phyloP scores from a whole-genome alignment of 2,888 invertebrate genomes.

The Nymphalis c-album region DNA sequence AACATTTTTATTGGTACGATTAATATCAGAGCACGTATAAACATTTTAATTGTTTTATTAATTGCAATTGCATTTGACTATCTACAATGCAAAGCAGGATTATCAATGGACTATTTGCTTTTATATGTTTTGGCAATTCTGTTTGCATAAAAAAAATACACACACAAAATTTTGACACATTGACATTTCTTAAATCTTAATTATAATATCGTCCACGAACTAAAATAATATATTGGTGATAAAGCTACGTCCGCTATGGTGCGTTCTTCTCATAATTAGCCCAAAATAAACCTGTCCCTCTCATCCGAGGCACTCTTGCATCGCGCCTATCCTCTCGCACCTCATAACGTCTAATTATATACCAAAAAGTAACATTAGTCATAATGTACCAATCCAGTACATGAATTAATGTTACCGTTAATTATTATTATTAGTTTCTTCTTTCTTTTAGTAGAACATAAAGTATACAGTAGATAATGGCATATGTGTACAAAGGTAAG shows the following conservation, averaged over 20 bases:
- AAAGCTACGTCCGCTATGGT: conserved; percentile 40
- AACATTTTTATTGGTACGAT: not conserved
- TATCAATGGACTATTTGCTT: too few species aligned
- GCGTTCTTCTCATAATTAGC: conserved; percentile 57
- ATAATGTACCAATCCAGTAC: conserved; percentile 11
- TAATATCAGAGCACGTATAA: too few species aligned
- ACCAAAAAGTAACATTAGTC: conserved; percentile 37
- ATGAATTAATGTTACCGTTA: not conserved
- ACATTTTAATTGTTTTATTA: too few species aligned
- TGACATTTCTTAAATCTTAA: conserved; percentile 18
- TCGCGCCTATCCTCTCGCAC: conserved; percentile 46
- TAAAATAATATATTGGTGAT: conserved; percentile 42
- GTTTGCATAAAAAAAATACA: not conserved
- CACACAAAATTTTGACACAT: conserved; percentile 2
- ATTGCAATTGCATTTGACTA: too few species aligned
- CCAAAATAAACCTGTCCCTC: conserved; percentile 59
- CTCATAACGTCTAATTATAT: conserved; percentile 42
- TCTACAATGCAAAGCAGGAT: too few species aligned
- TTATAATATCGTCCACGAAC: conserved; percentile 29
- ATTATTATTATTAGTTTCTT: not conserved
- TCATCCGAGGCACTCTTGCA: conserved; percentile 41
- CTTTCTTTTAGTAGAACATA: too few species aligned
- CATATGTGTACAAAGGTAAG: too few species aligned
- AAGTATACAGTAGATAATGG: not conserved
- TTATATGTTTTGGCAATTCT: too few species aligned